A percentile compares a stretch with the other conserved stretches of the same genome.
Conservation (phyloP, 2,797 vertebrate genomes). For the Bradypodion ventrale region DNA sequence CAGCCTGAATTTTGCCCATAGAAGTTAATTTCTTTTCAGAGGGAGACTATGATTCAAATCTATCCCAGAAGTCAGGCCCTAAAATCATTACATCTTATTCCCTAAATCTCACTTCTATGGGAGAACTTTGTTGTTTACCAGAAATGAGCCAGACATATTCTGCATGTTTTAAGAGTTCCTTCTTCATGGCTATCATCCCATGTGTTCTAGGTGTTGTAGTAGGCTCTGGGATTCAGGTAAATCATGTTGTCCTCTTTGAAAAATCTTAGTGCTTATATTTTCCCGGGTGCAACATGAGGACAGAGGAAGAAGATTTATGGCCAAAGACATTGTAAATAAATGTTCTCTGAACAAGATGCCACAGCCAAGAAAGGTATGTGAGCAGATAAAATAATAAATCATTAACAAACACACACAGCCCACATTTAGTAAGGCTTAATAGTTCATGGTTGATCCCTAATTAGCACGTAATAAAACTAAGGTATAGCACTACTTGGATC, state of each 20-base stretch:
- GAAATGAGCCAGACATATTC: neutral
- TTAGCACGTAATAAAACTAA: neutral
- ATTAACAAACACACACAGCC: fast-evolving
- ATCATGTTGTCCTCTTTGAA: neutral
- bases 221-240: neutral
- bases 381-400: neutral
- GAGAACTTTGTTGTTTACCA: too few species aligned
- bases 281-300: conserved; percentile 32
- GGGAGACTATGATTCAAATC: neutral
- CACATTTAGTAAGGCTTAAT: neutral
- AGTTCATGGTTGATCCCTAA: neutral
- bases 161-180: neutral
- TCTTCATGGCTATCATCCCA: neutral
- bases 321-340: fast-evolving
- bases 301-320: fast-evolving
- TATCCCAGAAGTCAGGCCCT: neutral
- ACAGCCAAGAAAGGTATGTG: fast-evolving
- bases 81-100: neutral
- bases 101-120: neutral
- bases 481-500: neutral
- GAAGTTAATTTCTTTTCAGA: neutral
- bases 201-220: neutral
- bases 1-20: neutral
- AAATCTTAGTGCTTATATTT: neutral
- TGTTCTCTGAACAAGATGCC: neutral